Evolutionary conservation across 2,113 vertebrate species (phyloP).

Genomic region (Forbesichthys agassizii): DNA sequence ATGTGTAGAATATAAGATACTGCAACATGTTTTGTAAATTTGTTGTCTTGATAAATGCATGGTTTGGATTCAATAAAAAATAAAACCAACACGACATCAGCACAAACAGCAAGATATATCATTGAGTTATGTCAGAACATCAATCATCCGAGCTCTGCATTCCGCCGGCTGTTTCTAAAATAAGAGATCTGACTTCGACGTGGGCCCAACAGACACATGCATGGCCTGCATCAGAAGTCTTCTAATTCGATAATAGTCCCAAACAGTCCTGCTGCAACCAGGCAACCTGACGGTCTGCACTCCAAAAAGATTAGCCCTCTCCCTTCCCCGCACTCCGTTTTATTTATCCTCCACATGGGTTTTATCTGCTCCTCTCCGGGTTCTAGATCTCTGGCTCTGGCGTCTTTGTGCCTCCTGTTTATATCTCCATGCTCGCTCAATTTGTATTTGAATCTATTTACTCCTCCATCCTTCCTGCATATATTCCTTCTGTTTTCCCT

Average conservation of each 20-base stretch:
- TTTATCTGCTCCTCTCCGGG: neutral
- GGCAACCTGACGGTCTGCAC: conserved; percentile 39
- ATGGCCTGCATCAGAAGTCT: conserved; percentile 58
- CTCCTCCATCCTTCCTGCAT: neutral
- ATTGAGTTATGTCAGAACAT: conserved; percentile 4
- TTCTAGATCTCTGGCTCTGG: neutral
- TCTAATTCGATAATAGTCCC: conserved; percentile 65
- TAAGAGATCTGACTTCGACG: conserved; percentile 39
- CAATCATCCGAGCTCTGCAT: conserved; percentile 8
- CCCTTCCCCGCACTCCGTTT: neutral
- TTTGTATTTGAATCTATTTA: too few species aligned
- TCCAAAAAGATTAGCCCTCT: conserved; percentile 27
- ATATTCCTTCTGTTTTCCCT: neutral
- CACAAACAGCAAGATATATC: neutral
- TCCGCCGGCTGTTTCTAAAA: conserved; percentile 36
- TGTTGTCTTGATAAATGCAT: conserved; percentile 1
- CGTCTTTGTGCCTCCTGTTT: neutral
- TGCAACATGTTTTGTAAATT: neutral
- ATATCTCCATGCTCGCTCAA: neutral
- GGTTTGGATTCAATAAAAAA: neutral
- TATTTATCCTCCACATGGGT: neutral
- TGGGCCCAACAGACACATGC: conserved; percentile 47
- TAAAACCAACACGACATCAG: conserved; percentile 13
- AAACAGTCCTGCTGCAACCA: conserved; percentile 48
- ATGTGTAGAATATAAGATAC: too few species aligned